These are phyloP conservation scores for Argyra leucocephala DNA, from an alignment of 2,888 invertebrate species.

Conservation along the genomic window DNA sequence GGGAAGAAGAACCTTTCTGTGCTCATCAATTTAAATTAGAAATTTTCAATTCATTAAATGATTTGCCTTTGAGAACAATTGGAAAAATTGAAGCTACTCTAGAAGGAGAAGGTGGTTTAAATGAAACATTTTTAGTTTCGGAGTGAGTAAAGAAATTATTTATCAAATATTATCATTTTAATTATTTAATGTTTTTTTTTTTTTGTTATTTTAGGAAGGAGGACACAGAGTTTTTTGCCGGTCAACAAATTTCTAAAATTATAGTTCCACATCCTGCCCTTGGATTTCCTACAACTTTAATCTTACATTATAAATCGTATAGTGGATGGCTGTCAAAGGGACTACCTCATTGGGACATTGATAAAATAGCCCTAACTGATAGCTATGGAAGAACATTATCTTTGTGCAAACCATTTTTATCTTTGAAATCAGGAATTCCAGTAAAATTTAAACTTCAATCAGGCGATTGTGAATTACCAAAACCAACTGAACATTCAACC, in stretches of 20 bases:
- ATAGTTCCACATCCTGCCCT: constrained; percentile 82
- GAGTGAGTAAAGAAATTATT: constrained; percentile 49
- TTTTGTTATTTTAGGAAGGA: constrained; percentile 54
- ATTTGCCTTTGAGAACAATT: constrained; percentile 50
- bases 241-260: constrained; percentile 67
- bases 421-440: constrained; percentile 63
- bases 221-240: constrained; percentile 62
- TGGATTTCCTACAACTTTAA: constrained; percentile 60
- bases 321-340: constrained; percentile 85
- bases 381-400: constrained; percentile 78
- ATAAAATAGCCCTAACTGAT: constrained; percentile 73
- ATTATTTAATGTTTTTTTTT: neutral
- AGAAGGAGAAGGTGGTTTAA: constrained; percentile 69
- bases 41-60: constrained; percentile 63
- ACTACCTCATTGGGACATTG: constrained; percentile 66
- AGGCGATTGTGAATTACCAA: constrained; percentile 64
- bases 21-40: constrained; percentile 82
- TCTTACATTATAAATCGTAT: constrained; percentile 77
- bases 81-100: constrained; percentile 72
- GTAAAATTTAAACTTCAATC: constrained; percentile 64
- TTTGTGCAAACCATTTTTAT: constrained; percentile 65
- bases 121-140: constrained; percentile 82
- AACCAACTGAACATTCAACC: constrained; percentile 41
- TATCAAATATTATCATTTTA: no score
- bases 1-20: constrained; percentile 88